Evolutionary conservation across 2,888 invertebrate species (phyloP), one percentile per base, ranked within the genome.

Genomic region (Philhelius pedissequus): DNA sequence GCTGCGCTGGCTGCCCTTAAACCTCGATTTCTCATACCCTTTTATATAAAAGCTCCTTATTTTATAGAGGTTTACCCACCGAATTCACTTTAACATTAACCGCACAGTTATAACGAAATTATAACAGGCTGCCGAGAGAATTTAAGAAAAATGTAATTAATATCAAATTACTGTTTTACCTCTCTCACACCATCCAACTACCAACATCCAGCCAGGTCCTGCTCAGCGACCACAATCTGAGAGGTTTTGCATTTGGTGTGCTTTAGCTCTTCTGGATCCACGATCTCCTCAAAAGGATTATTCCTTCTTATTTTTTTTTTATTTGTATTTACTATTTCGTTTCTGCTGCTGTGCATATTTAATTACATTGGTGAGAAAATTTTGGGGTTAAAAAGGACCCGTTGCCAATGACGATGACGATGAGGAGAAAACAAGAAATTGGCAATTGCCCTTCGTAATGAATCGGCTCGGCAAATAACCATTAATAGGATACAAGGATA

Each of bases 91-190:
- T 45, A 62, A 52, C 43, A 76, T 81, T 56, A 58, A 81, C 81
- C 64, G 56, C 71, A 71, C 66, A 20, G 50, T 58, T 60, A 76
- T 68, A 69, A 76, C 45, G 68, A 64, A 66, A 35, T 71, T 77
- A 77, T 77, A 25, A 43, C 52, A 60, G 58, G 48, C 54, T 27
- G 45, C 54, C 25, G 43, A 62, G 45, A 45, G 78, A 73, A 69
- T 43, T 56, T 32, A 58, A 71, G 52, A 71, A 78, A 70, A 66
- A 78, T 48, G 45, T 62, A 73, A 78, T 73, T 78, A 82, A 73
- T 73, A 78, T 50, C 73, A 68, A 73, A 73, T 82, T 78, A 66
- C 78, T 43, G 54, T 52, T 73, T 45, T 48, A 35, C 68, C 54
- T 27, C 62, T 30, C 52, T 43, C 54, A 9, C 15, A 40, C 48